A percentile compares a stretch with the other conserved stretches of the same genome.
phyloP scores from a whole-genome alignment of 2,113 vertebrate species.

The Sarotherodon lohbergeri region DNA sequence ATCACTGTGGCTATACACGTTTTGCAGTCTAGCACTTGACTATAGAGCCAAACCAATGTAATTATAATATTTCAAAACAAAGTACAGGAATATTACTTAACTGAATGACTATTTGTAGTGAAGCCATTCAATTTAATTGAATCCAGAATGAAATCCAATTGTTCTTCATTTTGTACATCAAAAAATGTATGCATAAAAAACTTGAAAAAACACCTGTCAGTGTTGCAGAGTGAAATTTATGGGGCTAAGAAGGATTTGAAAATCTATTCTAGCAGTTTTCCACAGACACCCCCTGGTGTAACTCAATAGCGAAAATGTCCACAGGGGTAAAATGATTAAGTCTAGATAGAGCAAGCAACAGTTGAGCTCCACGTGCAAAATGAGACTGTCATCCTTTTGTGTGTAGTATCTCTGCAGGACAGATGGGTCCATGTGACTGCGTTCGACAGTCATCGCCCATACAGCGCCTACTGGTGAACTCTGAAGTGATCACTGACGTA shows the following conservation, averaged over 20 bases:
- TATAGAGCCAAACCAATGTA: not conserved
- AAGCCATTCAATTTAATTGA: not conserved
- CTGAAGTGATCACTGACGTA: not conserved
- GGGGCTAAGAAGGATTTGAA: not conserved
- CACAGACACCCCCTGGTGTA: not conserved
- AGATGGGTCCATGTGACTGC: not conserved
- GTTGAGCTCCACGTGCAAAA: not conserved
- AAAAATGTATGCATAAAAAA: not conserved
- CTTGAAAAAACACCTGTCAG: not conserved
- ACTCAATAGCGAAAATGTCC: not conserved
- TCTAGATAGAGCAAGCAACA: not conserved
- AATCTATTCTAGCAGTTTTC: not conserved
- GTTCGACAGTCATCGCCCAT: not conserved
- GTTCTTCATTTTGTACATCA: not conserved
- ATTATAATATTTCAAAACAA: slow-evolving; percentile 21
- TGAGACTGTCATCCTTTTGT: not conserved
- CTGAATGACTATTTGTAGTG: not conserved
- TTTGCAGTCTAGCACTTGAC: not conserved
- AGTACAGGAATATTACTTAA: not conserved
- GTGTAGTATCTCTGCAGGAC: not conserved
- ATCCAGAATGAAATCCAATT: not conserved
- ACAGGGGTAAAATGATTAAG: not conserved
- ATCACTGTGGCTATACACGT: not conserved
- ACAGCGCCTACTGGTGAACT: not conserved
- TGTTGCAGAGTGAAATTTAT: not conserved